These are phyloP conservation scores for Lochmaea capreae DNA, from an alignment of 2,888 invertebrate species.

Conservation along the genomic window DNA sequence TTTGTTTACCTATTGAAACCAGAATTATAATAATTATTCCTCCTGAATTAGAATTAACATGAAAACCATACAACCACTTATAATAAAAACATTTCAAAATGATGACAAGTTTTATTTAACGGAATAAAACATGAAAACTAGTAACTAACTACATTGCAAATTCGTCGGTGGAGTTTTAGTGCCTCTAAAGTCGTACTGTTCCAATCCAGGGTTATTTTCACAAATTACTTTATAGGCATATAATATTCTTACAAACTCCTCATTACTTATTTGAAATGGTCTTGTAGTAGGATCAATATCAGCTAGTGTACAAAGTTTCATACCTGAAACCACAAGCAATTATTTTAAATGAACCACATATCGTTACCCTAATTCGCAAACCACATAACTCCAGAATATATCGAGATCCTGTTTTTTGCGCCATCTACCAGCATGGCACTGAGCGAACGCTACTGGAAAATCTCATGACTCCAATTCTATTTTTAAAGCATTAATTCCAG, in stretches of 20 bases:
- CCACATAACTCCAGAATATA: too few relatives aligned
- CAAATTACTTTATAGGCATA: slow-evolving; percentile 81
- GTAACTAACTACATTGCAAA: slow-evolving; percentile 5
- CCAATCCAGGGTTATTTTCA: slow-evolving; percentile 74
- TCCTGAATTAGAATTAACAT: too few relatives aligned
- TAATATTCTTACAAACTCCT: slow-evolving; percentile 82
- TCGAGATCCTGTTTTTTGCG: too few relatives aligned
- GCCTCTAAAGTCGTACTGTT: slow-evolving; percentile 77
- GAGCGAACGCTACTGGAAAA: too few relatives aligned
- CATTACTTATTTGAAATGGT: slow-evolving; percentile 80
- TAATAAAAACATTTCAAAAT: background rate
- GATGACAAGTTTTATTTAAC: background rate
- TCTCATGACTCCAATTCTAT: too few relatives aligned
- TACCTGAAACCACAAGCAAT: slow-evolving; percentile 39
- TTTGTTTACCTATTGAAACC: too few relatives aligned
- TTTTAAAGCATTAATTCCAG: too few relatives aligned
- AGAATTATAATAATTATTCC: too few relatives aligned
- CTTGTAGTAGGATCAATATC: slow-evolving; percentile 77
- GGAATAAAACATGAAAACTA: background rate
- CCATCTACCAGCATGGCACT: too few relatives aligned
- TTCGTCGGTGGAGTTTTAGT: slow-evolving; percentile 49
- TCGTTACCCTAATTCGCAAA: too few relatives aligned
- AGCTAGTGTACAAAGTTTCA: slow-evolving; percentile 76
- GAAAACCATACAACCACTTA: too few relatives aligned
- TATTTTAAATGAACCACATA: background rate